A percentile compares a stretch with the other conserved stretches of the same genome.
Conservation (phyloP, 2,113 vertebrate genomes). For the Andinoacara biseriatus region DNA sequence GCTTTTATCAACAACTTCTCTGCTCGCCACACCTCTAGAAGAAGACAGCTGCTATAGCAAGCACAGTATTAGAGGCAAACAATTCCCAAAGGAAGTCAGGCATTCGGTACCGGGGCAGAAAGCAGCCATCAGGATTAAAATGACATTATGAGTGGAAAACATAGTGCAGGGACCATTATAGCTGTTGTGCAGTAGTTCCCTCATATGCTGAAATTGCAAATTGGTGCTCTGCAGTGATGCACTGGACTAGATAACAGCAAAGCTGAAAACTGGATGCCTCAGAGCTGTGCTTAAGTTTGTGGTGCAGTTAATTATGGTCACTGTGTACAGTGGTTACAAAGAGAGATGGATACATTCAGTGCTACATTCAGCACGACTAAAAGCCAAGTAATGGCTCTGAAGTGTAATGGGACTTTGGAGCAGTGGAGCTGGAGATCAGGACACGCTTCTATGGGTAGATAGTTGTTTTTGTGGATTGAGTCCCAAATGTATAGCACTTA, state of each 20-base stretch:
- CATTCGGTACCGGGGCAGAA: slow-evolving; percentile 5
- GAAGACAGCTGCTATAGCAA: slow-evolving; percentile 16
- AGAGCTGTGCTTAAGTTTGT: slow-evolving; percentile 51
- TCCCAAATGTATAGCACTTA: slow-evolving; percentile 53
- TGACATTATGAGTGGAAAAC: slow-evolving; percentile 28
- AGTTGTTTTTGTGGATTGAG: slow-evolving; percentile 31
- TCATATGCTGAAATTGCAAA: slow-evolving; percentile 45
- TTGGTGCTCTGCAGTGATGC: slow-evolving; percentile 15
- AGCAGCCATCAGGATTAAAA: slow-evolving; percentile 45
- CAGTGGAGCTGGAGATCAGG: slow-evolving; percentile 42
- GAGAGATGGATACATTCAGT: slow-evolving; percentile 13
- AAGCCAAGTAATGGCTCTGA: slow-evolving; percentile 41
- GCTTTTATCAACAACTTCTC: slow-evolving; percentile 26
- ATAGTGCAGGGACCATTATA: slow-evolving; percentile 17
- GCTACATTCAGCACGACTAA: slow-evolving; percentile 33
- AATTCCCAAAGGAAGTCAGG: slow-evolving; percentile 11
- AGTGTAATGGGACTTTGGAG: slow-evolving; percentile 38
- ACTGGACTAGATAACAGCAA: slow-evolving; percentile 34
- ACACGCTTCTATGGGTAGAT: slow-evolving; percentile 45
- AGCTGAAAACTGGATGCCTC: slow-evolving; percentile 37
- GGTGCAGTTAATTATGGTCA: slow-evolving; percentile 50
- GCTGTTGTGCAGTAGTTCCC: slow-evolving; percentile 32
- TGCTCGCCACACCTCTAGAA: neutral
- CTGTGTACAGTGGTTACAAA: slow-evolving; percentile 32
- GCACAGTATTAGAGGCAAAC: slow-evolving; percentile 1